phyloP scores from a whole-genome alignment of 2,797 vertebrate genomes.

The Thamnophis elegans region DNA sequence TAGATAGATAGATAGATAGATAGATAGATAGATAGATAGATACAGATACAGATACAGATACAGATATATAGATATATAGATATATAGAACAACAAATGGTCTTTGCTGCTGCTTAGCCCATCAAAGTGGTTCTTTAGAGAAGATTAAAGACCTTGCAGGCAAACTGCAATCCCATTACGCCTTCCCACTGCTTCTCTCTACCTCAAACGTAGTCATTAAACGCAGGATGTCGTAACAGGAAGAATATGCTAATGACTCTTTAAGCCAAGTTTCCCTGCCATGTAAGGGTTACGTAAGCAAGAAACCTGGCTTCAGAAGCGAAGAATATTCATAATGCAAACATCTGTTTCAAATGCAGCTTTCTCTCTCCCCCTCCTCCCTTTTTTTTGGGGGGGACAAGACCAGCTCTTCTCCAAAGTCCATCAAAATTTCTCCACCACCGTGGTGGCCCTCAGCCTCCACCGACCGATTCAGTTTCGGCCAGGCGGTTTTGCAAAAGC shows the following conservation, averaged over 20 bases:
- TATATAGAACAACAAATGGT: too few relatives aligned
- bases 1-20: too few relatives aligned
- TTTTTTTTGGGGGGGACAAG: not conserved
- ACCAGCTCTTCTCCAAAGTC: not conserved
- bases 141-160: not conserved
- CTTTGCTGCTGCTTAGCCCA: not conserved
- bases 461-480: rapidly evolving
- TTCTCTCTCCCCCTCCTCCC: not conserved
- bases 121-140: not conserved
- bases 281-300: not conserved
- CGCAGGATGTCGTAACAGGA: not conserved
- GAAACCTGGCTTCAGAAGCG: not conserved
- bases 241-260: not conserved
- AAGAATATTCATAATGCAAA: not conserved
- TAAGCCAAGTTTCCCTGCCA: not conserved
- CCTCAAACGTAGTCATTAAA: not conserved
- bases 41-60: too few relatives aligned
- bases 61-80: too few relatives aligned
- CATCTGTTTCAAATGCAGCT: not conserved
- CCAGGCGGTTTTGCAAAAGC: not conserved
- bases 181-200: not conserved
- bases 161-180: not conserved
- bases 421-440: not conserved
- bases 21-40: too few relatives aligned
- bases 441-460: not conserved